Conservation (phyloP, 2,113 vertebrate genomes). For the Agelaius phoeniceus region DNA sequence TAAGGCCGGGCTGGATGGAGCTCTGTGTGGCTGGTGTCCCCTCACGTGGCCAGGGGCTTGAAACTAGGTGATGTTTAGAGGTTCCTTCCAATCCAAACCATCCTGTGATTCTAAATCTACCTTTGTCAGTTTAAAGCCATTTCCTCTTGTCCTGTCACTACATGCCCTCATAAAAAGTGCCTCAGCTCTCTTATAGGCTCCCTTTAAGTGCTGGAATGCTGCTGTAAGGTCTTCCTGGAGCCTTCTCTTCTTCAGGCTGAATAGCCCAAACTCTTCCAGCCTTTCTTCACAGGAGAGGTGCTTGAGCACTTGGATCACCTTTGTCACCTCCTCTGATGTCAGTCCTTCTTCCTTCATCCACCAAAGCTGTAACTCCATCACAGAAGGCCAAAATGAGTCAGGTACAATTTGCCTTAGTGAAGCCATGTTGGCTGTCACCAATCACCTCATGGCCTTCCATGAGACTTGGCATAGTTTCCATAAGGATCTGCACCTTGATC, state of each 20-base stretch:
- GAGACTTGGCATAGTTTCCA: background rate
- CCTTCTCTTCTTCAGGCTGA: background rate
- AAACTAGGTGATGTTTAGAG: background rate
- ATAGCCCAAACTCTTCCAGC: background rate
- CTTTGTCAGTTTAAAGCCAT: background rate
- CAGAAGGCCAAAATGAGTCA: background rate
- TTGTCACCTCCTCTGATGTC: background rate
- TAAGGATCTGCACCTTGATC: background rate
- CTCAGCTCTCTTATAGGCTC: background rate
- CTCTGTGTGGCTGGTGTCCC: background rate
- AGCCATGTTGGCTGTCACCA: background rate
- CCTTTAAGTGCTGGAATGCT: background rate
- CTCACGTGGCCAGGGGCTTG: background rate
- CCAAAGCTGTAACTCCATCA: background rate
- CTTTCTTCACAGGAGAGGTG: background rate
- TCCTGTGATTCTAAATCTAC: background rate
- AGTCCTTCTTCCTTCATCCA: background rate
- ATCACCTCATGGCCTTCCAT: background rate
- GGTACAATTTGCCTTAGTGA: background rate
- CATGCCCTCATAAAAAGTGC: background rate
- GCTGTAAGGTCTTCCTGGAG: background rate
- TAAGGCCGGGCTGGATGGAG: background rate
- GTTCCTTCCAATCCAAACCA: background rate
- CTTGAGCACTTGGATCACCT: background rate
- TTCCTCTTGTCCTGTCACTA: background rate